phyloP scores from a whole-genome alignment of 1,140 invertebrate genomes.

The Pseudomyrmex flavicornis region DNA sequence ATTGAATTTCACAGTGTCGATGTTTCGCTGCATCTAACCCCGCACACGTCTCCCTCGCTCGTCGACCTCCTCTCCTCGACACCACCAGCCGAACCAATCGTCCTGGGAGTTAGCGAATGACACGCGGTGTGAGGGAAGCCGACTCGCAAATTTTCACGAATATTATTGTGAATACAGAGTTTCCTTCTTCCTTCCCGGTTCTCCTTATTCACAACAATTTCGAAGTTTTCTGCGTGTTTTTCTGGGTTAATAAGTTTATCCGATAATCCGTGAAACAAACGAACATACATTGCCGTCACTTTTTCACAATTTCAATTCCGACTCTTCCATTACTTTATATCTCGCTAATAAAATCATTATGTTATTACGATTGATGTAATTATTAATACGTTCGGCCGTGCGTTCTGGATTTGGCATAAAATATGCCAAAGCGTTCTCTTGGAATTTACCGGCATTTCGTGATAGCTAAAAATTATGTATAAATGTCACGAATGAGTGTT shows the following conservation, averaged over 20 bases:
- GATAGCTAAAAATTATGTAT: conserved; percentile 53
- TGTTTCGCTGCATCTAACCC: conserved; percentile 67
- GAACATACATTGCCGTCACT: too few species aligned
- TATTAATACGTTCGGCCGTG: too few species aligned
- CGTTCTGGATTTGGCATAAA: conserved; percentile 1
- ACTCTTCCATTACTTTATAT: too few species aligned
- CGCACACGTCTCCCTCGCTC: not conserved
- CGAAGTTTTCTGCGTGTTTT: too few species aligned
- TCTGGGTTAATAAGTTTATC: too few species aligned
- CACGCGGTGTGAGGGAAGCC: conserved; percentile 17
- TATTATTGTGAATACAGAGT: not conserved
- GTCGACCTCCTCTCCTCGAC: conserved; percentile 10
- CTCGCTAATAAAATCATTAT: too few species aligned
- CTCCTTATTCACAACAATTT: too few species aligned
- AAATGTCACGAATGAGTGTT: conserved; percentile 39
- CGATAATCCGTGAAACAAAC: too few species aligned
- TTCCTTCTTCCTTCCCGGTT: too few species aligned
- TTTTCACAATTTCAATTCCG: too few species aligned
- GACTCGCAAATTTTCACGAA: conserved; percentile 26
- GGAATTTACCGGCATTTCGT: conserved; percentile 3
- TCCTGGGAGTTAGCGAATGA: conserved; percentile 29
- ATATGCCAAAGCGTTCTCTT: not conserved
- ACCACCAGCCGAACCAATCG: conserved; percentile 30
- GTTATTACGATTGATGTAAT: too few species aligned
- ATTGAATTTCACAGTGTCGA: conserved; percentile 78